Evolutionary conservation across 2,113 vertebrate genomes (phyloP).

Genomic region (Garra rufa): DNA sequence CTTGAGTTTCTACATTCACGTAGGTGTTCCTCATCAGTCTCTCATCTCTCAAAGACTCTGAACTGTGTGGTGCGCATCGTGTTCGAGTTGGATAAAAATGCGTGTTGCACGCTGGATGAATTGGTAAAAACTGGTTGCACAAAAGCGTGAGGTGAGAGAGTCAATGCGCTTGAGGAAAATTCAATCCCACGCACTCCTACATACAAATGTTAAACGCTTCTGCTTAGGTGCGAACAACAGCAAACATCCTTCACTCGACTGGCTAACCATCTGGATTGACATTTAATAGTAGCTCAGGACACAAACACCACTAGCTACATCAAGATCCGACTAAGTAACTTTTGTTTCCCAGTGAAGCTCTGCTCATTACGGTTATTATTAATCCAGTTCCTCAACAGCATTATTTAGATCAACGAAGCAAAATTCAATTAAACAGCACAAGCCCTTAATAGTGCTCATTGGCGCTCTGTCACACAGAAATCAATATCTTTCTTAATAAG

Average conservation of each 20-base stretch:
- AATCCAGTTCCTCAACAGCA: not conserved
- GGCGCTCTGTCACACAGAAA: not conserved
- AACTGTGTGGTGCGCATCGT: not conserved
- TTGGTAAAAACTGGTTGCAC: conserved; percentile 22
- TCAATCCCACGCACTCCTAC: not conserved
- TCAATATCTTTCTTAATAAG: conserved; percentile 31
- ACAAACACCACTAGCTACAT: not conserved
- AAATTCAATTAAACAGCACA: conserved; percentile 25
- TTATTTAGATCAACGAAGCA: not conserved
- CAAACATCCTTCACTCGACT: not conserved
- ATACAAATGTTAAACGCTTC: not conserved
- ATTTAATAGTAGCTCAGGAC: not conserved
- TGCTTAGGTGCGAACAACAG: not conserved
- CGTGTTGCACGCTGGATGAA: not conserved
- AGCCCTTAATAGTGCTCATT: conserved; percentile 1
- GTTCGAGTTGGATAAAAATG: not conserved
- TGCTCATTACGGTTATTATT: not conserved
- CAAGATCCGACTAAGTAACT: not conserved
- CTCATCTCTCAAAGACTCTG: not conserved
- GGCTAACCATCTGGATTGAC: not conserved
- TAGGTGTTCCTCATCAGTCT: not conserved
- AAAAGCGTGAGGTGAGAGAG: not conserved
- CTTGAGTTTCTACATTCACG: conserved; percentile 2
- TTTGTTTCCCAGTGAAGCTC: not conserved
- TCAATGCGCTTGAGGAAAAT: conserved; percentile 15